phyloP scores from a whole-genome alignment of 2,113 vertebrate genomes.

The Oreocharis arfaki region DNA sequence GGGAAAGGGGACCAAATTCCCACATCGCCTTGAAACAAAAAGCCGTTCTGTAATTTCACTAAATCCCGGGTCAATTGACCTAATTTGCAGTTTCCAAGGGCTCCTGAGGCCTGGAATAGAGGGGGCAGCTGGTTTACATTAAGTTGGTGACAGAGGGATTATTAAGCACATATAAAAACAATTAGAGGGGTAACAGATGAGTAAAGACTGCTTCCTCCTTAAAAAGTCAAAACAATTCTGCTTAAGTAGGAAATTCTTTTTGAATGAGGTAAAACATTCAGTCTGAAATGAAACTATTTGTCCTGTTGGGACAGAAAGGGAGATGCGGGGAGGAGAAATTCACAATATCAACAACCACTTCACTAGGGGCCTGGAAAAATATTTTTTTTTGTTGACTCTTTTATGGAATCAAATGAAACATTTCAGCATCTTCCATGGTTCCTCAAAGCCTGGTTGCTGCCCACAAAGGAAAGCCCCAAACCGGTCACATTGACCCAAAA shows the following conservation, averaged over 20 bases:
- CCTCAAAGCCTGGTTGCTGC: neutral
- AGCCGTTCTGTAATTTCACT: neutral
- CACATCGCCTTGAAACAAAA: neutral
- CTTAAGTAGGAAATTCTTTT: neutral
- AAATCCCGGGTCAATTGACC: fast-evolving
- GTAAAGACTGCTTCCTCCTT: neutral
- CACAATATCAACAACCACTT: neutral
- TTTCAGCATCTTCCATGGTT: neutral
- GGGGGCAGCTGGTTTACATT: neutral
- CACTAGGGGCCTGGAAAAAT: neutral
- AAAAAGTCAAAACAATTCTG: neutral
- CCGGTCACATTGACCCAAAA: neutral
- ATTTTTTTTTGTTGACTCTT: neutral
- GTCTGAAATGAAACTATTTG: neutral
- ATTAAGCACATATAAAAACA: neutral
- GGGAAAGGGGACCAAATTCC: neutral
- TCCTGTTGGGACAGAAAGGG: neutral
- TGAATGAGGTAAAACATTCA: neutral
- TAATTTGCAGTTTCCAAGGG: neutral
- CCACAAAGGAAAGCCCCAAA: neutral
- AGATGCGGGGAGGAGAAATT: neutral
- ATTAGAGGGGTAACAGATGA: slow-evolving; percentile 3
- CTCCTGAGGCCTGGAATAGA: neutral
- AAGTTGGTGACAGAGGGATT: neutral
- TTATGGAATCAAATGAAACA: neutral